Conservation (phyloP, 1,140 invertebrate genomes). For the Gerris buenoi region DNA sequence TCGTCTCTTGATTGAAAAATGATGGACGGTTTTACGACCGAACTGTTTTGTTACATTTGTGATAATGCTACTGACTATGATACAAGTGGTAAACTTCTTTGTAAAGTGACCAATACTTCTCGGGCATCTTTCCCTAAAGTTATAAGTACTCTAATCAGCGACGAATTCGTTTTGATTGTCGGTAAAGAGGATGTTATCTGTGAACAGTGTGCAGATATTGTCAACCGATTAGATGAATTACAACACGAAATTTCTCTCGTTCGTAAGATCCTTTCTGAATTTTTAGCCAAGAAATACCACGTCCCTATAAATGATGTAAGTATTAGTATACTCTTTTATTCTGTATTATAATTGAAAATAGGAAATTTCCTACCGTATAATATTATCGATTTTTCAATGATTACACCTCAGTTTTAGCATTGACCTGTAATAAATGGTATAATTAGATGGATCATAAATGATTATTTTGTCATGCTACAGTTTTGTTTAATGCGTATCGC, state of each 20-base stretch:
- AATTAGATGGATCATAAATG: no score
- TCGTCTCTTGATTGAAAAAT: no score
- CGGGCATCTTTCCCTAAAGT: background rate
- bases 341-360: no score
- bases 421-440: no score
- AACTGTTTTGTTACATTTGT: background rate
- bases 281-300: background rate
- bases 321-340: no score
- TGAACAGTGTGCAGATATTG: background rate
- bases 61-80: background rate
- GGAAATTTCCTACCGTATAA: no score
- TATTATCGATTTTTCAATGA: no score
- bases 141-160: background rate
- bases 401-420: no score
- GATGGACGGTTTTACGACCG: no score
- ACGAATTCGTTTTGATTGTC: background rate
- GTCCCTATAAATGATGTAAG: background rate
- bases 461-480: no score
- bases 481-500: no score
- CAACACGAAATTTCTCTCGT: background rate
- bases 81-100: background rate
- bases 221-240: background rate
- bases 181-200: background rate
- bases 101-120: background rate
- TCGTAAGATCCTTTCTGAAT: background rate